Evolutionary conservation across 2,113 vertebrate genomes (phyloP), one percentile per base, ranked within the genome.

Genomic region (Apteryx mantelli): DNA sequence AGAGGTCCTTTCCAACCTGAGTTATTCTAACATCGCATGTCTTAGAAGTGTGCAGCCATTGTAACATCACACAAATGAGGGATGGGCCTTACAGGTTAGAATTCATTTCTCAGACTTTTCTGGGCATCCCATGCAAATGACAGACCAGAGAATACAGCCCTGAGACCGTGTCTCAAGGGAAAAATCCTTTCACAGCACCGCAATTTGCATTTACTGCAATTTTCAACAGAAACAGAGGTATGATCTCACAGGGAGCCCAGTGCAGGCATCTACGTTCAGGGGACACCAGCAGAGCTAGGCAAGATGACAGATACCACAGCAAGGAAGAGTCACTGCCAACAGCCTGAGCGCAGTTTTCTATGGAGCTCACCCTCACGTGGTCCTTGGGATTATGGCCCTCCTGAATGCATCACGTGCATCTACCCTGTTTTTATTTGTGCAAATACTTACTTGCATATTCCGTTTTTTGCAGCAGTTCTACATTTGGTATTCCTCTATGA

Each of bases 201-300:
- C 56, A 40, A 58, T 19, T 70, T 55, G 36, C 44, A 40, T 7
- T 2, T 2, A 8, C 64, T 20, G 30, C n/a, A 50, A 16, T 38
- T 86, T 73, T 70, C 42, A n/a, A 15, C 30, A 32, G 46, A 22
- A 82, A 9, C 24, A 52, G 66, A 2, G 1, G 28, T 40, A 20
- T 1, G 1, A 8, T 42, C 38, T 73, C 65, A 16, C 26, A 13
- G 0, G n/a, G 34, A 14, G 25, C 71, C 52, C 0, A 0, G 40
- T 8, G 32, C 32, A 58, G n/a, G 34, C 10, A 28, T 40, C 40
- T 52, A 13, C 0, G 22, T 24, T n/a, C 28, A 46, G n/a, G 30
- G 38, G 46, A 61, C 44, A 22, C 12, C 30, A n/a, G 52, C 70
- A 55, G 25, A 48, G 34, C 25, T 13, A 19, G 34, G 13, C 3